Conservation (phyloP, 2,113 vertebrate species). For the Tetraodon nigroviridis region DNA sequence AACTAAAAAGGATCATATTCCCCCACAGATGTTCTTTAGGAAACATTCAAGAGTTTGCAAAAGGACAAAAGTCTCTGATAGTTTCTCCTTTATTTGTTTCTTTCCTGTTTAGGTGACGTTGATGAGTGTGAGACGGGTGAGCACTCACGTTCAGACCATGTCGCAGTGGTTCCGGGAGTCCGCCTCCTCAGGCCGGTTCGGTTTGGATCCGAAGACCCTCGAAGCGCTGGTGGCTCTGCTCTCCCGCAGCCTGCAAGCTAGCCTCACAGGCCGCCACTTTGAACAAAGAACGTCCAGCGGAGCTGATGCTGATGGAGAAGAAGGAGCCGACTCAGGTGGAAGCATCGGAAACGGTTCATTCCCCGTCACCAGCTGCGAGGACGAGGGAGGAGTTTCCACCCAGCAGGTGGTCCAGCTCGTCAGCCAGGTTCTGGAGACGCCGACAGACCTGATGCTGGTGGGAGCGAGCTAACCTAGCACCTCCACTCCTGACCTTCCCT, state of each 20-base stretch:
- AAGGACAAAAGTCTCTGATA: background rate
- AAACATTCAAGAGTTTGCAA: no score
- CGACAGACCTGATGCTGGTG: constrained; percentile 74
- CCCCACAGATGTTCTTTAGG: no score
- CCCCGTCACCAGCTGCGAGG: background rate
- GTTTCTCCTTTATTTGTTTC: background rate
- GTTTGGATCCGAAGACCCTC: constrained; percentile 32
- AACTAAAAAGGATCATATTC: no score
- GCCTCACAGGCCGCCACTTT: background rate
- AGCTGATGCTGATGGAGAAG: constrained; percentile 5
- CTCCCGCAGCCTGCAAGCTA: constrained; percentile 60
- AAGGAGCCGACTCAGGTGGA: background rate
- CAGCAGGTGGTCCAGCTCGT: constrained; percentile 37
- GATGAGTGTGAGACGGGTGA: constrained; percentile 52
- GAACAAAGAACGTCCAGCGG: background rate
- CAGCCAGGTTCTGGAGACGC: constrained; percentile 57
- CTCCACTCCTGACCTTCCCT: background rate
- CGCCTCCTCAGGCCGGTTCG: background rate
- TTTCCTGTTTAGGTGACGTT: constrained; percentile 58
- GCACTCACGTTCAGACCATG: constrained; percentile 34
- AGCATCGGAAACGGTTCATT: background rate
- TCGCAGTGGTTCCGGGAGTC: constrained; percentile 27
- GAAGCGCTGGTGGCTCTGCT: constrained; percentile 61
- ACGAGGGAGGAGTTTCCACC: background rate
- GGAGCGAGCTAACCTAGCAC: constrained; percentile 32